Evolutionary conservation across 2,113 vertebrate species (phyloP).

Genomic region (Neogobius melanostomus): DNA sequence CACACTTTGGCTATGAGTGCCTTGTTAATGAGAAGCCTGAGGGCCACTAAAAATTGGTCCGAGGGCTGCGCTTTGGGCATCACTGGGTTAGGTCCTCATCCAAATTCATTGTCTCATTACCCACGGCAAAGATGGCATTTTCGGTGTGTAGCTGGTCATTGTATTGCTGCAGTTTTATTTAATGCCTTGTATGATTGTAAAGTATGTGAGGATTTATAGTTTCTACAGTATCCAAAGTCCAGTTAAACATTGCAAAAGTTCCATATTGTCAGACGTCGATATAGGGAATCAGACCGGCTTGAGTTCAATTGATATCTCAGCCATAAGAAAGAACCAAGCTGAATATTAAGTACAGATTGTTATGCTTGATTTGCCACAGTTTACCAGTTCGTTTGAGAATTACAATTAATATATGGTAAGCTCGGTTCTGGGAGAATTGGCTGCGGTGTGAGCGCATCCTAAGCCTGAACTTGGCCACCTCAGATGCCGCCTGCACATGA

Average conservation of each 20-base stretch:
- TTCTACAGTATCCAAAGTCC: neutral
- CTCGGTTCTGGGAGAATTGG: neutral
- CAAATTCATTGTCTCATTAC: conserved; percentile 23
- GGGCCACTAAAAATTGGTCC: too few relatives aligned
- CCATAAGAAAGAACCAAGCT: neutral
- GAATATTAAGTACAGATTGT: neutral
- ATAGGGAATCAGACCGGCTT: neutral
- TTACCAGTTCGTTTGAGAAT: neutral
- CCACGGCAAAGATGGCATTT: neutral
- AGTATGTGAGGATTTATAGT: neutral
- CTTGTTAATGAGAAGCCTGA: too few relatives aligned
- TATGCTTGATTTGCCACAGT: neutral
- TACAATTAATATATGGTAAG: neutral
- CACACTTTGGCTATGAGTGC: too few relatives aligned
- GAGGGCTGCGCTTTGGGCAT: too few relatives aligned
- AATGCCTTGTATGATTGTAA: neutral
- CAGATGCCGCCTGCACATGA: neutral
- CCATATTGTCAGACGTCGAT: neutral
- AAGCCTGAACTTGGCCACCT: neutral
- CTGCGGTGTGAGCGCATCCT: neutral
- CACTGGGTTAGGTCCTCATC: too few relatives aligned
- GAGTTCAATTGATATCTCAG: neutral
- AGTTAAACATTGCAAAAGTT: neutral
- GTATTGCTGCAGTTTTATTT: too few relatives aligned
- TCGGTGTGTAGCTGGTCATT: too few relatives aligned